Base-by-base conservation (phyloP, 2,113 vertebrate genomes). In the Rhinopithecus roxellana region DNA sequence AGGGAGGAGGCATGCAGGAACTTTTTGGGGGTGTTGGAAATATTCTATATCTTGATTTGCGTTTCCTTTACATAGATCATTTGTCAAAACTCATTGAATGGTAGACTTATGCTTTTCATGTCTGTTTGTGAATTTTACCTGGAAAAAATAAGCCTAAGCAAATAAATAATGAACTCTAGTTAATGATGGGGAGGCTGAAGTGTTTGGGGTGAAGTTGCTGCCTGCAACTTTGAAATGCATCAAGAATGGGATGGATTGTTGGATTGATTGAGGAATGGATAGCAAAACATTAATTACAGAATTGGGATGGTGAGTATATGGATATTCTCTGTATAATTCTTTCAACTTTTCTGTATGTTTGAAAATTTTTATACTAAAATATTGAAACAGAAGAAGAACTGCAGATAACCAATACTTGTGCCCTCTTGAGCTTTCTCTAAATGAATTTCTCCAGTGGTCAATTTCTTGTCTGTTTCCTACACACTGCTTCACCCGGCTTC, bases 401-500 rank as follows among this genome's bases (percentile, higher is more conserved):
- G 23, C 52, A 38, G 3, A 25, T 78, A 89, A 50, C 79, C 70
- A 59, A 30, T 32, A 2, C 13, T n/a, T 82, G 38, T 18, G 25
- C 38, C n/a, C 32, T 38, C 72, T 50, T 22, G 45, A 67, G 27
- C 80, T 86, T 48, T 75, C 55, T 20, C 2, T 23, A 40, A n/a
- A 27, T 3, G 0, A 20, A n/a, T 50, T 43, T 22, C 61, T 4
- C 57, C 7, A 0, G 11, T 35, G 32, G 70, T 50, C 25, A 8
- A 20, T 75, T 75, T 64, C 75, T 30, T 10, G 74, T 23, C 72
- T 20, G 22, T 0, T 57, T 38, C 72, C 45, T 67, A 14, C 5
- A 1, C 18, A 16, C 0, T 0, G 74, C 74, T 9, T 43, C 48
- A 0, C 64, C 57, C 10, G 5, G 16, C 77, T 82, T 50, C 50